phyloP scores from a whole-genome alignment of 1,140 invertebrate species.

The Drosophila mojavensis region DNA sequence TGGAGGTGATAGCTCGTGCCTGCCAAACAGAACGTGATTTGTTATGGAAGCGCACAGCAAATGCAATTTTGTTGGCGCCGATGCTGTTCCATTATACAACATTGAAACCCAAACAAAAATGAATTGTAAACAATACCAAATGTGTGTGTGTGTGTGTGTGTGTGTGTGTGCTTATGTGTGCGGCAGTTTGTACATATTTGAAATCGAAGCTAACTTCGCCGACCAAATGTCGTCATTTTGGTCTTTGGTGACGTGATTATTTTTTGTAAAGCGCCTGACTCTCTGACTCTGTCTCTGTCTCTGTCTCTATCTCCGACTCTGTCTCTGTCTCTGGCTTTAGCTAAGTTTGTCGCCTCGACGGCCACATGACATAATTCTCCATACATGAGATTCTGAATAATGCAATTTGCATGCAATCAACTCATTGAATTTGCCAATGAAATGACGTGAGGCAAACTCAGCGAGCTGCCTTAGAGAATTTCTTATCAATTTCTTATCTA shows the following conservation, averaged over 20 bases:
- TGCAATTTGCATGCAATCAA: conserved; percentile 38
- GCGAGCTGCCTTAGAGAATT: too few species aligned
- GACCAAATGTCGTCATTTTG: conserved; percentile 52
- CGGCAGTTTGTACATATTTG: conserved; percentile 28
- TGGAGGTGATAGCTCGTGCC: background rate
- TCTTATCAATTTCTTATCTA: too few species aligned
- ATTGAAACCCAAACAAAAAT: conserved; percentile 26
- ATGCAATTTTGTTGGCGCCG: conserved; percentile 36
- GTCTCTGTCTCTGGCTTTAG: background rate
- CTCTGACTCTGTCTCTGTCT: background rate
- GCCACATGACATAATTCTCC: conserved; percentile 40
- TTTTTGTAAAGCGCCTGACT: conserved; percentile 16
- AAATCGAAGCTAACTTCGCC: conserved; percentile 30
- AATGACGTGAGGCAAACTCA: background rate
- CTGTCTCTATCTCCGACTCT: background rate
- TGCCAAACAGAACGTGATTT: conserved; percentile 28
- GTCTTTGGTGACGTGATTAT: conserved; percentile 48
- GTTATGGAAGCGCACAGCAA: conserved; percentile 4
- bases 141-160: background rate
- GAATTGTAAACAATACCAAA: conserved; percentile 38
- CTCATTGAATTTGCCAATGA: background rate
- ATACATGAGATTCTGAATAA: conserved; percentile 13
- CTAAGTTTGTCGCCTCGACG: conserved; percentile 4
- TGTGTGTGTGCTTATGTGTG: background rate
- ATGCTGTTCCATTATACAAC: conserved; percentile 29